A percentile compares a stretch with the other conserved stretches of the same genome.
Conservation (phyloP, 1,140 invertebrate species). For the Drosophila rufa region DNA sequence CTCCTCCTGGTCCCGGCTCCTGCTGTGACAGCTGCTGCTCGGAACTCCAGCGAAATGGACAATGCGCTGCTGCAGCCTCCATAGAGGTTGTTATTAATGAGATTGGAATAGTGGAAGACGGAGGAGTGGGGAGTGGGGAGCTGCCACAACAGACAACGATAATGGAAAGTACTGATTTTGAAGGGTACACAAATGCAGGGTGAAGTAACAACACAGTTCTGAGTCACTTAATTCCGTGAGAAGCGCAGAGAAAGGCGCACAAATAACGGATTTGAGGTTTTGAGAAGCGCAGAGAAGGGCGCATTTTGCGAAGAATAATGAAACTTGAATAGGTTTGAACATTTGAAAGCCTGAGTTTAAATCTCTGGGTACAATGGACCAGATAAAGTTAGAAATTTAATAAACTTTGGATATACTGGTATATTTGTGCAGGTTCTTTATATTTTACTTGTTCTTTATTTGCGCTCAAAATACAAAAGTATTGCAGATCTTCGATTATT, state of each 20-base stretch:
- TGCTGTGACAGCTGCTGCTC: constrained; percentile 63
- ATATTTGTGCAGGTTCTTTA: too few species aligned
- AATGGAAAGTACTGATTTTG: constrained; percentile 40
- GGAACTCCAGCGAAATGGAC: constrained; percentile 62
- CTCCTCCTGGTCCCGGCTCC: not conserved
- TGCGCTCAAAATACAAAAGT: too few species aligned
- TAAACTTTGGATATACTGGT: too few species aligned
- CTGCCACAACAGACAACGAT: constrained; percentile 45
- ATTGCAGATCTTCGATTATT: too few species aligned
- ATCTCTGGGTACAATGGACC: too few species aligned
- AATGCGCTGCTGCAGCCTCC: constrained; percentile 33
- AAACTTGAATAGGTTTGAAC: too few species aligned
- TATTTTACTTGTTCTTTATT: too few species aligned
- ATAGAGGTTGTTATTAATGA: constrained; percentile 50
- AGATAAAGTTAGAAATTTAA: too few species aligned
- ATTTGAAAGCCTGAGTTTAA: too few species aligned
- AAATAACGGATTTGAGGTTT: too few species aligned
- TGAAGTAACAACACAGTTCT: too few species aligned
- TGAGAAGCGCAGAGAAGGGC: not conserved
- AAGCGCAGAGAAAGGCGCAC: not conserved
- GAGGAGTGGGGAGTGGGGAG: constrained; percentile 22
- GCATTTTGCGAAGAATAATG: too few species aligned
- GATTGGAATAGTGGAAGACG: constrained; percentile 35
- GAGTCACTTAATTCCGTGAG: not conserved
- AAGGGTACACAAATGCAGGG: constrained; percentile 19